Base-by-base conservation (phyloP, 2,888 invertebrate genomes). In the Coecobrya sp. region DNA sequence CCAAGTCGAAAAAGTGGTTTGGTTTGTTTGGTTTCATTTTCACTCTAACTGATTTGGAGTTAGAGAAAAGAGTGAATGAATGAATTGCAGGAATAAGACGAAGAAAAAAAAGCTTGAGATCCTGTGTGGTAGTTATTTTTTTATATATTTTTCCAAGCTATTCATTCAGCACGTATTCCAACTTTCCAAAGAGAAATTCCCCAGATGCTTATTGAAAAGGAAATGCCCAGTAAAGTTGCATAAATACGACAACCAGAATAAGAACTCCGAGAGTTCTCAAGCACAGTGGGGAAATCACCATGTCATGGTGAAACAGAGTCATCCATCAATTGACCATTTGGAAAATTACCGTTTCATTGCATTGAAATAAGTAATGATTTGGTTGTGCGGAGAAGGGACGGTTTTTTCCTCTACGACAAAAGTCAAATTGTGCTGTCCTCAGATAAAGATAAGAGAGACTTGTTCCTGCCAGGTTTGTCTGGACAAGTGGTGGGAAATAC, bases 291-390 rank as follows among this genome's bases (percentile, higher is more conserved):
- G 45, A 68, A 85, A 59, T 68, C 68, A 22, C 45, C 30, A 16
- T 76, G 25, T 65, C 90, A 30, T 70, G 19, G 19, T 42, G 16
- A 52, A 27, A 55, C 62, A 73, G 49, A 85, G 87, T 90, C 93
- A 93, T 93, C 87, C 87, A 93, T 93, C 93, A 93, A 91, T 70
- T 93, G 93, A 86, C 91, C 91, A 91, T 91, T 91, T 86, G 91
- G 86, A 91, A 91, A 91, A 91, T 91, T 91, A 91, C 86, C 42
- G 70, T 84, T 85, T 84, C 70, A 59, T 88, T 88, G 59, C 68
- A 81, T 52, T 81, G 79, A 65, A 81, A 68, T 84, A 65, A 81
- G 52, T 84, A 73, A 70, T 59, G 88, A 45, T 30, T 42, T 65
- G 8, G 22, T 86, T 87, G 27, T 19, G 42, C 2, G 16, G 7